Evolutionary conservation across 2,888 invertebrate genomes (phyloP), one percentile per base, ranked within the genome.

Genomic region (Pyrrhia umbra): DNA sequence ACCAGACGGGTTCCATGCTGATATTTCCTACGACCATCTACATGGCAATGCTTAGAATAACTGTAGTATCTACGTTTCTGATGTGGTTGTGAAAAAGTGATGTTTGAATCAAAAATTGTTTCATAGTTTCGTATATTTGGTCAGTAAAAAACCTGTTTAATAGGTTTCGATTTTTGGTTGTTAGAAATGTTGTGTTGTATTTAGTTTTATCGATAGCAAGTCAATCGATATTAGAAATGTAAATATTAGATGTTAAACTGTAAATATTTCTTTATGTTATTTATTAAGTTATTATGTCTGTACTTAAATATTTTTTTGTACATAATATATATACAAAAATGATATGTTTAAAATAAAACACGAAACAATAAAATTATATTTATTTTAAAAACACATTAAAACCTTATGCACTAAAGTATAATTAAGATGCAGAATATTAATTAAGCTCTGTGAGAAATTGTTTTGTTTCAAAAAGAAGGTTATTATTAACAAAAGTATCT

Each of bases 1-100:
- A 59, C 96, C 96, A 47, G 95, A 95, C 50, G 98, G 98, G 6
- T 98, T 96, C 89, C 97, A 97, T 84, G 97, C 98, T 5, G 96
- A 96, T 83, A 97, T 98, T 43, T 96, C 96, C 15, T 97, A 97
- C 77, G 95, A 95, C 62, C 87, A 92, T 39, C 6, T 76, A 13
- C 75, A 64, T 9, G 13, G 37, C 0, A 65, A 9, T 1, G 23
- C 30, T 39, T 75, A 51, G 65, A 37, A 27, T 10, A 20, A n/a
- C 5, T n/a, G 2, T 6, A 8, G 30, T 20, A 34, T 25, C 15
- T 20, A 16, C n/a, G 46, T 13, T 30, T 34, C n/a, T 27, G 0
- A 27, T 27, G 1, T n/a, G 25, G 10, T 16, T 47, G n/a, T 47
- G 10, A 39, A 16, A 57, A 40, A 57, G 39, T 54, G 25, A 49